Conservation (phyloP, 2,888 invertebrate species). For the Gordius sp. region DNA sequence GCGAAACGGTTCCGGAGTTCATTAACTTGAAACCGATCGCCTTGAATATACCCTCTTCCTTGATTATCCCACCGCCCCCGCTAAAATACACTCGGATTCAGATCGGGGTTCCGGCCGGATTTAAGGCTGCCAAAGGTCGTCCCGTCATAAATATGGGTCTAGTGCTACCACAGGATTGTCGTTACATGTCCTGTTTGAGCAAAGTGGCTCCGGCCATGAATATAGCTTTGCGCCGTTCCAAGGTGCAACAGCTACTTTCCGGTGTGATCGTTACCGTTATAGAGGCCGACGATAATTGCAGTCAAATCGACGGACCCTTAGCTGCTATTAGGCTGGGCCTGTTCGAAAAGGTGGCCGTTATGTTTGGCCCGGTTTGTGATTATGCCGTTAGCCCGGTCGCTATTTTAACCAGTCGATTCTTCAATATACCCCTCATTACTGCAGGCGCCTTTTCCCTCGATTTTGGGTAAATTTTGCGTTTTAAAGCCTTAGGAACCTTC, state of each 20-base stretch:
- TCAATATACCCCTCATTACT: conserved; percentile 11
- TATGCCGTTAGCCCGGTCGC: conserved; percentile 5
- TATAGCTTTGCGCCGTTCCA: background rate
- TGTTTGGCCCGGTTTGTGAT: conserved; percentile 19
- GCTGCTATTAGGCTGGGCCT: background rate
- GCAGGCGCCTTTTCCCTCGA: conserved; percentile 4
- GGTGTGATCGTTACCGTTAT: background rate
- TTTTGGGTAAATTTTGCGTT: background rate
- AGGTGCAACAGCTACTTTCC: background rate
- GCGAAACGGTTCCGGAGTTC: no score
- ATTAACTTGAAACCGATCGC: no score
- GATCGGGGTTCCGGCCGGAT: background rate
- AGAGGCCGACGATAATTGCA: background rate
- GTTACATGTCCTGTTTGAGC: background rate
- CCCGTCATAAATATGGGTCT: background rate
- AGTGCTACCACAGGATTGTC: background rate
- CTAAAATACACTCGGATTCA: no score
- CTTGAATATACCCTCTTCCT: no score
- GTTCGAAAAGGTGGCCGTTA: conserved; percentile 15
- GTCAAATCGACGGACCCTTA: background rate
- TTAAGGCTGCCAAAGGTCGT: background rate
- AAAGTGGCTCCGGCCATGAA: conserved; percentile 1
- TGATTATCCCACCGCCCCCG: no score
- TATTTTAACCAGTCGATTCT: conserved; percentile 1
- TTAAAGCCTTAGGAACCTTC: no score